phyloP scores from a whole-genome alignment of 2,888 invertebrate species.

The Syrista parreyssii region DNA sequence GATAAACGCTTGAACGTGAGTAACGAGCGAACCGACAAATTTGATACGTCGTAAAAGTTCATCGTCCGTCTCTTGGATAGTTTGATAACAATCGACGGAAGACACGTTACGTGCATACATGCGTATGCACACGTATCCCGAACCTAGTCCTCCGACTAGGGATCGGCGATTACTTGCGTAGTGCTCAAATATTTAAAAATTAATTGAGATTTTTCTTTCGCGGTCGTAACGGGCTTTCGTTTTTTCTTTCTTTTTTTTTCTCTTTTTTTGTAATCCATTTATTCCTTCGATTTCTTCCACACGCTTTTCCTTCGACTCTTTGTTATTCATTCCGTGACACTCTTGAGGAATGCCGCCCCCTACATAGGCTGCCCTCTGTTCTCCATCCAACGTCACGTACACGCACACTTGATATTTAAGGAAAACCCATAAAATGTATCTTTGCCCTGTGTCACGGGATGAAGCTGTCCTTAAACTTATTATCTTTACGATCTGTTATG shows the following conservation, averaged over 20 bases:
- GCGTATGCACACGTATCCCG: too few relatives aligned
- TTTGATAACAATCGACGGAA: too few relatives aligned
- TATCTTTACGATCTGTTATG: slow-evolving; percentile 36
- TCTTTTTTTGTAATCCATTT: slow-evolving; percentile 5
- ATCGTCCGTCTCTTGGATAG: too few relatives aligned
- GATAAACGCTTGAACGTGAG: too few relatives aligned
- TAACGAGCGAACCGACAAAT: too few relatives aligned
- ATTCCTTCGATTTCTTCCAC: background rate
- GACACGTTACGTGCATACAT: too few relatives aligned
- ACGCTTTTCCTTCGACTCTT: too few relatives aligned
- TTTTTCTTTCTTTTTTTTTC: too few relatives aligned
- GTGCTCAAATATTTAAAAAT: background rate
- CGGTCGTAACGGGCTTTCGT: background rate
- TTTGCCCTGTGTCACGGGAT: slow-evolving; percentile 15
- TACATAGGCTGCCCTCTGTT: background rate
- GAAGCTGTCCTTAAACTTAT: slow-evolving; percentile 23
- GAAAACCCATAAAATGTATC: slow-evolving; percentile 1
- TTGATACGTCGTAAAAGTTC: too few relatives aligned
- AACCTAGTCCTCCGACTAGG: too few relatives aligned
- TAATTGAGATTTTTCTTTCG: background rate
- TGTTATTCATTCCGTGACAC: background rate
- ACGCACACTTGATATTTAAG: background rate
- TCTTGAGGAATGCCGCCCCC: background rate
- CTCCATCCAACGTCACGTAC: too few relatives aligned
- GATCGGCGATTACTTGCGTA: background rate